Evolutionary conservation across 2,797 vertebrate species (phyloP).

Genomic region (Micrastur ruficollis): DNA sequence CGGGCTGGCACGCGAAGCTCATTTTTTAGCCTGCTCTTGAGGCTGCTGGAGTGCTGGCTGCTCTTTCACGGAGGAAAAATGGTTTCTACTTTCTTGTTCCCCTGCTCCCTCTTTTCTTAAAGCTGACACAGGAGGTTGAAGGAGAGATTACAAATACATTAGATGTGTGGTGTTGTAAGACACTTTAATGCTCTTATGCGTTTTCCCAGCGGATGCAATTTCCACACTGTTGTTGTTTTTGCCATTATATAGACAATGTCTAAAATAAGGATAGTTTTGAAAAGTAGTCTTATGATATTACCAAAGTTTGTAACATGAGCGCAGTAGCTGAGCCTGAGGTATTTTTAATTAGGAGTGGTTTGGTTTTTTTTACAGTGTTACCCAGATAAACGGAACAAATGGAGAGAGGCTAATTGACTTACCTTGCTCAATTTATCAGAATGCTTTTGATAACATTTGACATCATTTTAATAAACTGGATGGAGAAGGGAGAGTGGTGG

Average conservation of each 20-base stretch:
- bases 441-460: slow-evolving; percentile 36
- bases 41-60: background rate
- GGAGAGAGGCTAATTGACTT: slow-evolving; percentile 47
- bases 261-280: slow-evolving; percentile 12
- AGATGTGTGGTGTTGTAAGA: background rate
- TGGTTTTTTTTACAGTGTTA: background rate
- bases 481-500: background rate
- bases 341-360: slow-evolving; percentile 30
- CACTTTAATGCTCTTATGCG: rapidly evolving
- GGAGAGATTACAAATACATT: background rate
- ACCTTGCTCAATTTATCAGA: slow-evolving; percentile 3
- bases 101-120: background rate
- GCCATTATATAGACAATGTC: background rate
- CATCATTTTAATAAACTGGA: background rate
- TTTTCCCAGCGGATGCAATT: background rate
- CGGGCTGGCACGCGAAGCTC: background rate
- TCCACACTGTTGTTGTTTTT: background rate
- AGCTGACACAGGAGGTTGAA: background rate
- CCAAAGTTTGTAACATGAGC: background rate
- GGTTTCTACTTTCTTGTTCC: background rate
- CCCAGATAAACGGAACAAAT: slow-evolving; percentile 31
- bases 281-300: background rate
- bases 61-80: rapidly evolving
- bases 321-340: background rate
- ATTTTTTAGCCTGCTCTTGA: background rate